Conservation (phyloP, 2,888 invertebrate genomes). For the Cheilosia impressa region DNA sequence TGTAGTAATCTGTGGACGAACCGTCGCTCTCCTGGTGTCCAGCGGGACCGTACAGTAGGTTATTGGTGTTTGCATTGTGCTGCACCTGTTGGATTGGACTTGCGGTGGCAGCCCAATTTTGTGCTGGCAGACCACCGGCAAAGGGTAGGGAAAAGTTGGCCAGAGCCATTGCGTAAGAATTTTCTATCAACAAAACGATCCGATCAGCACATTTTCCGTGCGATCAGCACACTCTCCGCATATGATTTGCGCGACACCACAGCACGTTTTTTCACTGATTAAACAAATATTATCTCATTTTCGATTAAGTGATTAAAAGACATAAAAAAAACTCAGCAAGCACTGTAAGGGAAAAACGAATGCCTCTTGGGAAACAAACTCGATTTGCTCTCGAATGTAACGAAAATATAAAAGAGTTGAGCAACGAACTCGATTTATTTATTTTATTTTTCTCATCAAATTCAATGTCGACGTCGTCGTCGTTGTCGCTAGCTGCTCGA, state of each 20-base stretch:
- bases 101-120: slow-evolving; percentile 82
- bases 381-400: slow-evolving; percentile 34
- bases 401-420: slow-evolving; percentile 69
- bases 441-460: slow-evolving; percentile 31
- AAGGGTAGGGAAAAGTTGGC: slow-evolving; percentile 83
- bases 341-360: slow-evolving; percentile 26
- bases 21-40: slow-evolving; percentile 82
- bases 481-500: slow-evolving; percentile 30
- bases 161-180: slow-evolving; percentile 80
- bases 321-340: slow-evolving; percentile 24
- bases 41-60: slow-evolving; percentile 82
- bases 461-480: slow-evolving; percentile 54
- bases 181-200: slow-evolving; percentile 1
- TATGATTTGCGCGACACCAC: slow-evolving; percentile 28
- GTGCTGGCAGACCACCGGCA: slow-evolving; percentile 78
- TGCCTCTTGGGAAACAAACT: slow-evolving; percentile 25
- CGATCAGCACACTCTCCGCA: slow-evolving; percentile 25
- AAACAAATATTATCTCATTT: slow-evolving; percentile 71
- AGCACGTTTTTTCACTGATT: slow-evolving; percentile 54
- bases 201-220: slow-evolving; percentile 48
- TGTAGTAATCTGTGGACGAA: slow-evolving; percentile 79
- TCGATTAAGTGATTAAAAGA: slow-evolving; percentile 25
- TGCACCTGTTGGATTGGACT: slow-evolving; percentile 82
- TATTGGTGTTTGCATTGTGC: slow-evolving; percentile 83
- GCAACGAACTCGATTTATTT: slow-evolving; percentile 68